A percentile compares a stretch with the other conserved stretches of the same genome.
phyloP scores from a whole-genome alignment of 2,888 invertebrate species.

The Teinopalpus imperialis region DNA sequence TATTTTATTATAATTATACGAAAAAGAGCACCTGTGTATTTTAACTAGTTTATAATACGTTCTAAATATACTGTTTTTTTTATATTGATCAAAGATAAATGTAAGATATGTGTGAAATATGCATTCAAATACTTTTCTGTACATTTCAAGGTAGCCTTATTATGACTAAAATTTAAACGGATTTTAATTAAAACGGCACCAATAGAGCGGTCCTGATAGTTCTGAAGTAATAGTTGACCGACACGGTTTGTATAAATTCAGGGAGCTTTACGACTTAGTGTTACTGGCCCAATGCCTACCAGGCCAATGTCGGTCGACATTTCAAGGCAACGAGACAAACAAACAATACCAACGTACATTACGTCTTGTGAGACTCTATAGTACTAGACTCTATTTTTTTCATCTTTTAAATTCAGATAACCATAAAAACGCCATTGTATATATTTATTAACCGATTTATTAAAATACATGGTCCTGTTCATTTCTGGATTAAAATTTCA shows the following conservation, averaged over 20 bases:
- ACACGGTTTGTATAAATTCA: conserved; percentile 23
- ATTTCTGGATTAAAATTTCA: no score
- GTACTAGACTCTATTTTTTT: background rate
- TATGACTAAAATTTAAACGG: no score
- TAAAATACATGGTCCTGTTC: no score
- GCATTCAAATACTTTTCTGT: background rate
- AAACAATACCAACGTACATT: conserved; percentile 16
- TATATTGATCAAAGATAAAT: no score
- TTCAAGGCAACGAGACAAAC: conserved; percentile 26
- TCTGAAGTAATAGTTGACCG: conserved; percentile 22
- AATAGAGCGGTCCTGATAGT: no score
- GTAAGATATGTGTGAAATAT: background rate
- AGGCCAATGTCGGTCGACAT: conserved; percentile 27
- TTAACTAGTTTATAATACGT: no score
- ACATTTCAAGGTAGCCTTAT: conserved; percentile 15
- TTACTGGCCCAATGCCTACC: conserved; percentile 26
- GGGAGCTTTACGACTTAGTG: conserved; percentile 27
- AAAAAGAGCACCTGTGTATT: conserved; percentile 12
- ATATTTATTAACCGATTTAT: no score
- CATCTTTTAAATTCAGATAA: background rate
- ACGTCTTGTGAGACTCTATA: background rate
- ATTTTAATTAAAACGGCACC: no score
- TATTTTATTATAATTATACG: no score
- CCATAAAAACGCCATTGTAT: no score
- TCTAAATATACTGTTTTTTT: no score